Conservation (phyloP, 2,888 invertebrate genomes). For the Harpagoxenus sublaevis region DNA sequence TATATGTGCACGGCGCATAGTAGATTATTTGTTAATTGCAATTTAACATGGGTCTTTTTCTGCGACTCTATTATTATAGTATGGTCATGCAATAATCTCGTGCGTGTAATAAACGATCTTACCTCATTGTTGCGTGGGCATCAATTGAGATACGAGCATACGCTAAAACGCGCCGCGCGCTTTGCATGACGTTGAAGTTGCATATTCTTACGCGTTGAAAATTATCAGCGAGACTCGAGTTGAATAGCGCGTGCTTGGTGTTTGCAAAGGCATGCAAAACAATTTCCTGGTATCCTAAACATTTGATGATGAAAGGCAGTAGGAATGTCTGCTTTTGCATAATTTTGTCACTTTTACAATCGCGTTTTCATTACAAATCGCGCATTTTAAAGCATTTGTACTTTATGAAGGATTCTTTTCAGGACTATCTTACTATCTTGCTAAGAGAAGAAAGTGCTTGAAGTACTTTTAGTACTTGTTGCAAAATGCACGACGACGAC, state of each 20-base stretch:
- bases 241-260: conserved; percentile 25
- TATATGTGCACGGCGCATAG: not conserved
- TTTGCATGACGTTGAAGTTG: conserved; percentile 39
- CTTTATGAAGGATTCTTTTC: not conserved
- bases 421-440: not conserved
- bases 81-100: conserved; percentile 29
- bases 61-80: conserved; percentile 2
- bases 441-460: not conserved
- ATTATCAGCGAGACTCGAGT: conserved; percentile 8
- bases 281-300: conserved; percentile 38
- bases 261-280: conserved; percentile 38
- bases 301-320: conserved; percentile 7
- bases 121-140: conserved; percentile 40
- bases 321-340: not conserved
- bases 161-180: not conserved
- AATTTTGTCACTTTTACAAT: conserved; percentile 12
- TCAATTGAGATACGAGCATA: conserved; percentile 43
- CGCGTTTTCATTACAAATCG: not conserved
- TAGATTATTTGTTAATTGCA: conserved; percentile 38
- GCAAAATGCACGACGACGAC: not conserved
- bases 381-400: not conserved
- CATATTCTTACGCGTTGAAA: conserved; percentile 27
- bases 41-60: not conserved
- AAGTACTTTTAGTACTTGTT: not conserved
- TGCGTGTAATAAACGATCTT: conserved; percentile 37